These are phyloP conservation scores for Geodia barretti DNA, from an alignment of 37 sponge, comb jelly and placozoan species.

Conservation along the genomic window DNA sequence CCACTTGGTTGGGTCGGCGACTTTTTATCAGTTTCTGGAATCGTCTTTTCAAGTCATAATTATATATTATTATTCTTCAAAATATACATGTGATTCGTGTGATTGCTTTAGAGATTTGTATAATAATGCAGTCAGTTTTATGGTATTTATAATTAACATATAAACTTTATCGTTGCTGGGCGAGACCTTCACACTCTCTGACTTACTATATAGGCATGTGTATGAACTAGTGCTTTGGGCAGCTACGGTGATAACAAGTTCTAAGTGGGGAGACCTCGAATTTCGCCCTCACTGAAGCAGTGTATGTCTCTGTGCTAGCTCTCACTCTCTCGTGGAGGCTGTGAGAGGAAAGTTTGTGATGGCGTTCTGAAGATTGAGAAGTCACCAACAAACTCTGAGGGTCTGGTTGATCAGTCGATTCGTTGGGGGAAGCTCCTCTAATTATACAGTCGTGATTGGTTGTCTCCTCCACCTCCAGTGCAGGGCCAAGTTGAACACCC, in stretches of 20 bases:
- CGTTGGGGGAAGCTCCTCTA: not conserved
- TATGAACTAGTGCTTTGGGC: conserved; percentile 33
- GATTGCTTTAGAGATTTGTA: not conserved
- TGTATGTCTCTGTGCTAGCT: conserved; percentile 11
- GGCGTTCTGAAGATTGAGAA: not conserved
- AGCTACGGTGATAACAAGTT: conserved; percentile 50
- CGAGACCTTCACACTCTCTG: too few relatives aligned
- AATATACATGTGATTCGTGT: not conserved
- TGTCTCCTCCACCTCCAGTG: conserved; percentile 40
- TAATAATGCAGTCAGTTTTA: too few relatives aligned
- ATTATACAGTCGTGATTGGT: not conserved
- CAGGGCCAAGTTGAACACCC: conserved; percentile 49
- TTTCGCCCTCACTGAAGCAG: conserved; percentile 18
- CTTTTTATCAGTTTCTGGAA: too few relatives aligned
- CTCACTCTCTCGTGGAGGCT: conserved; percentile 11
- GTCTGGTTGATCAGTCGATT: too few relatives aligned
- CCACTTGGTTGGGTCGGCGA: too few relatives aligned
- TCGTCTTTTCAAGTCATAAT: too few relatives aligned
- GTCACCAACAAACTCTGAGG: too few relatives aligned
- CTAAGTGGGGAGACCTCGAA: conserved; percentile 42
- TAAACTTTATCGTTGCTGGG: too few relatives aligned
- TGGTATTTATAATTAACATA: too few relatives aligned
- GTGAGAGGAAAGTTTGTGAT: not conserved
- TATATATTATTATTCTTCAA: not conserved
- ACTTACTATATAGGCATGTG: too few relatives aligned